Evolutionary conservation across 2,888 invertebrate species (phyloP).

Genomic region (Timema cristinae): DNA sequence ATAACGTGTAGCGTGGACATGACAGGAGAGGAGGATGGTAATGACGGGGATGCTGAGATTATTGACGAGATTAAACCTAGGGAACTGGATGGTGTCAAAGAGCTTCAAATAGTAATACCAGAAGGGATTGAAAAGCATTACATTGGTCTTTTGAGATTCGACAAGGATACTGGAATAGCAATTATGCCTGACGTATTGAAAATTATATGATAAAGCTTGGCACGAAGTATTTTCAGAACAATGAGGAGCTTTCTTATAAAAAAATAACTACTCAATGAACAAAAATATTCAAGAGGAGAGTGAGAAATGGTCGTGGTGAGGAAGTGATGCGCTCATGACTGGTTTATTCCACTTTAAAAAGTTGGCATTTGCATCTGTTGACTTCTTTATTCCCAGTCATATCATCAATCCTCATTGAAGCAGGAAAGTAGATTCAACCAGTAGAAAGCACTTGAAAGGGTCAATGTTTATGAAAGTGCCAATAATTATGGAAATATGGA

Average conservation of each 20-base stretch:
- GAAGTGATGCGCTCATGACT: background rate
- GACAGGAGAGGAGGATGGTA: background rate
- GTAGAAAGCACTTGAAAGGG: slow-evolving; percentile 10
- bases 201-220: background rate
- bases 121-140: background rate
- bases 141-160: slow-evolving; percentile 1
- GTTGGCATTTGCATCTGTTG: slow-evolving; percentile 2
- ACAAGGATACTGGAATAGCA: slow-evolving; percentile 4
- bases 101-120: background rate
- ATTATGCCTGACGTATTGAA: background rate
- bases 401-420: background rate
- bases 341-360: background rate
- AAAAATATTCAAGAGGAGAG: background rate
- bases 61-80: background rate
- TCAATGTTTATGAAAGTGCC: slow-evolving; percentile 3
- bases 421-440: background rate
- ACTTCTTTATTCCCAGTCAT: background rate
- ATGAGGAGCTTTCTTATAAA: background rate
- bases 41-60: background rate
- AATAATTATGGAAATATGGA: background rate
- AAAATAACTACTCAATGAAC: slow-evolving; percentile 3
- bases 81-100: background rate
- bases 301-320: background rate
- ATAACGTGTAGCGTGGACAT: background rate
- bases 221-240: background rate